Conservation (phyloP, 2,113 vertebrate genomes). For the Octodon degus region DNA sequence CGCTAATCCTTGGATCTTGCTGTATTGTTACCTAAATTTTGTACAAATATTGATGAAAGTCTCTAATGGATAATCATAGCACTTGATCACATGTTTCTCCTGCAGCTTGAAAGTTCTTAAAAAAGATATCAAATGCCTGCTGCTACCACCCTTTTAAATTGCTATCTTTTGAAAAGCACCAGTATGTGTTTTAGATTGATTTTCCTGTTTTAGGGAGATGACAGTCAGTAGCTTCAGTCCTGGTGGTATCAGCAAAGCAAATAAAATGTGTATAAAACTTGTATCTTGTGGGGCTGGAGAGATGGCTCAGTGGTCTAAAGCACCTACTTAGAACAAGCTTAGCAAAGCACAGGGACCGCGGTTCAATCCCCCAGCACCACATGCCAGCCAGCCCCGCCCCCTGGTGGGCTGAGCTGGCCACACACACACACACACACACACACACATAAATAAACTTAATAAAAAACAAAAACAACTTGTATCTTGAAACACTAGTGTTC, state of each 20-base stretch:
- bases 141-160: slow-evolving; percentile 89
- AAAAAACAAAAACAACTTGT: too few relatives aligned
- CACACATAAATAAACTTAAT: too few relatives aligned
- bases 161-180: slow-evolving; percentile 89
- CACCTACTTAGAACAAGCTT: too few relatives aligned
- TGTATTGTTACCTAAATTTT: slow-evolving; percentile 87
- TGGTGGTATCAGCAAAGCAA: slow-evolving; percentile 78
- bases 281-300: too few relatives aligned
- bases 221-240: neutral
- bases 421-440: too few relatives aligned
- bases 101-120: slow-evolving; percentile 88
- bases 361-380: too few relatives aligned
- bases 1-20: slow-evolving; percentile 87
- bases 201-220: too few relatives aligned
- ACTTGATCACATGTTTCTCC: slow-evolving; percentile 87
- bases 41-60: slow-evolving; percentile 88
- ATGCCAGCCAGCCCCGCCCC: too few relatives aligned
- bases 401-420: too few relatives aligned
- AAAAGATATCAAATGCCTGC: slow-evolving; percentile 86
- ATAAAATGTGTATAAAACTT: slow-evolving; percentile 84
- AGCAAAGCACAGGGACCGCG: too few relatives aligned
- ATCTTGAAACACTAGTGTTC: slow-evolving; percentile 89
- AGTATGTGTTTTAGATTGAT: too few relatives aligned
- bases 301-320: too few relatives aligned
- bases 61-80: slow-evolving; percentile 87